Percentiles rank a stretch among this genome's conserved stretches.
Conservation (phyloP, 2,888 invertebrate genomes). For the Archips xylosteana region DNA sequence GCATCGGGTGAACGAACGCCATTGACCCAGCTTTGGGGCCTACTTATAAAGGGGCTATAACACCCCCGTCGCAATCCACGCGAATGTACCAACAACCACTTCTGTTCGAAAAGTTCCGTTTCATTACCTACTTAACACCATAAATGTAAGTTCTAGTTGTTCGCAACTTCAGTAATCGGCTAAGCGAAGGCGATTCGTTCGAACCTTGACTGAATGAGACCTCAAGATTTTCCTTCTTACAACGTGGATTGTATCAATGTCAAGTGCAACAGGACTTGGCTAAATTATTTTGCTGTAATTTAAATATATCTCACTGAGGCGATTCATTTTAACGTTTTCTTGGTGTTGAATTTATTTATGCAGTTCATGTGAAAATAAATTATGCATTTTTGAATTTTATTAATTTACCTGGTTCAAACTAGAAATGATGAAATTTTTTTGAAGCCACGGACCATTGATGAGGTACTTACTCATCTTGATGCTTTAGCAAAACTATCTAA, state of each 20-base stretch:
- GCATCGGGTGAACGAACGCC: slow-evolving; percentile 80
- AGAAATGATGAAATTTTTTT: too few relatives aligned
- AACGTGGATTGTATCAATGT: slow-evolving; percentile 73
- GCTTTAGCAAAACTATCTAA: too few relatives aligned
- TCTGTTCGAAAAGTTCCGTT: background rate
- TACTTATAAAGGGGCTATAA: slow-evolving; percentile 75
- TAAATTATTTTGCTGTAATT: slow-evolving; percentile 27
- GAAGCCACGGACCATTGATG: too few relatives aligned
- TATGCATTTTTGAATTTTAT: background rate
- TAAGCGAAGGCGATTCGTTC: slow-evolving; percentile 46
- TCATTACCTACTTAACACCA: background rate
- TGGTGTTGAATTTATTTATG: background rate
- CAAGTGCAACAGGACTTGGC: slow-evolving; percentile 68
- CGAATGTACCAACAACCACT: background rate
- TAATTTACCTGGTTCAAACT: background rate
- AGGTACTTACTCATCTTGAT: too few relatives aligned
- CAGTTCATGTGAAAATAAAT: background rate
- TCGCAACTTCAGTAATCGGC: slow-evolving; percentile 15
- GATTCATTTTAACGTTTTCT: background rate
- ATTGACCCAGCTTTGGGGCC: slow-evolving; percentile 82
- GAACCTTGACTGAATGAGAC: slow-evolving; percentile 54
- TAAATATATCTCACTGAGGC: background rate
- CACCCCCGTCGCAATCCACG: slow-evolving; percentile 64
- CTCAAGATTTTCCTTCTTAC: slow-evolving; percentile 68
- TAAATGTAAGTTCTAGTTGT: slow-evolving; percentile 3